Evolutionary conservation across 2,888 invertebrate genomes (phyloP).

Genomic region (Drosophila macrospina): DNA sequence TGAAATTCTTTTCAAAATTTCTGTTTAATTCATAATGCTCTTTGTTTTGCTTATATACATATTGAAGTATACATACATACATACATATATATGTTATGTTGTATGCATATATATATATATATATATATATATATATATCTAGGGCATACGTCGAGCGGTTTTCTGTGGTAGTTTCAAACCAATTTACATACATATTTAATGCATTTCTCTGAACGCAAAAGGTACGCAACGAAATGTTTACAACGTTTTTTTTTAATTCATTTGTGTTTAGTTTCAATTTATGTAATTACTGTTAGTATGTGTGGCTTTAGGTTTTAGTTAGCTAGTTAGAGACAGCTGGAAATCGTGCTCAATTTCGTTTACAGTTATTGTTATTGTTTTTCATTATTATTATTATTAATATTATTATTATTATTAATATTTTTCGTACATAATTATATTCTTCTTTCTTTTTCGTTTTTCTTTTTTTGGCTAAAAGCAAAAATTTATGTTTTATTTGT

Average conservation of each 20-base stretch:
- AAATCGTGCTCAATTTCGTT: conserved; percentile 62
- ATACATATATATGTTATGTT: too few species aligned
- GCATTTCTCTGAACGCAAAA: conserved; percentile 52
- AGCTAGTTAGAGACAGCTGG: conserved; percentile 51
- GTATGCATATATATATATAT: conserved; percentile 10
- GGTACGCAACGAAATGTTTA: conserved; percentile 72
- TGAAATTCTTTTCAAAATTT: conserved; percentile 66
- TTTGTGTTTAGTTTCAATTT: conserved; percentile 9
- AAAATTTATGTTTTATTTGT: conserved; percentile 52
- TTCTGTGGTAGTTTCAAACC: conserved; percentile 49
- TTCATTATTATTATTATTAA: conserved; percentile 30
- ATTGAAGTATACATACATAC: conserved; percentile 36
- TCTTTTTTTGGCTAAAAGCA: conserved; percentile 67
- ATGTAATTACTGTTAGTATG: conserved; percentile 25
- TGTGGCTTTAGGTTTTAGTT: conserved; percentile 29
- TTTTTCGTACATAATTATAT: conserved; percentile 30
- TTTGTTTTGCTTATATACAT: conserved; percentile 67
- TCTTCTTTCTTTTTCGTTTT: conserved; percentile 10
- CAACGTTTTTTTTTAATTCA: conserved; percentile 48
- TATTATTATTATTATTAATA: conserved; percentile 25
- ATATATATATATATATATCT: conserved; percentile 16
- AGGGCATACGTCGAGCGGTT: conserved; percentile 49
- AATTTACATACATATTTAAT: conserved; percentile 49
- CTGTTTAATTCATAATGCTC: conserved; percentile 74
- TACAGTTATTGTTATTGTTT: conserved; percentile 11